Evolutionary conservation across 23 tunicate genomes (phyloP), one percentile per base, ranked within the genome.

Genomic region (Phallusia fumigata): DNA sequence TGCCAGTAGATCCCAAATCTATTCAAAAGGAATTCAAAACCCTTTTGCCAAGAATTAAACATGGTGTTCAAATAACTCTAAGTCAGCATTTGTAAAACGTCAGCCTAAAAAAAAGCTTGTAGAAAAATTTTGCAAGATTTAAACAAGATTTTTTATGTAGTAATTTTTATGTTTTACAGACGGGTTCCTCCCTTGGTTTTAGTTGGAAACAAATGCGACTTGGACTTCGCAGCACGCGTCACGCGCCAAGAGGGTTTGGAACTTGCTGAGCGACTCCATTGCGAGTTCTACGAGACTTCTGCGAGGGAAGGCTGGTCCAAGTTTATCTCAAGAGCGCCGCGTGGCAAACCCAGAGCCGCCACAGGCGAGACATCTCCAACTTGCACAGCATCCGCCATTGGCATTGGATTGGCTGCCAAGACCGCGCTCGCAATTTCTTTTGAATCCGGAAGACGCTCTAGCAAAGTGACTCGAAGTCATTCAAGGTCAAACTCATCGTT

Each of bases 221-320:
- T 94, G 64, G 98, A 89, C 21, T 86, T 64, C 75, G 52, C 82
- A 31, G 65, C 95, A 0, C 53, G 83, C 49, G 98, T 94, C 10
- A 32, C 93, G 22, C 53, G 65, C 36, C 83, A 88, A 30, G 83
- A 94, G 33, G 98, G 90, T 32, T 52, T 81, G 28, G 83, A 88
- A 40, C 76, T 94, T 18, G 98, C 98, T 19, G 85, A 86, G 31
- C 83, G 65, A 24, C 85, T 94, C 19, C 79, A 65, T 12, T 85
- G 94, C 82, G 87, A 89, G 32, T 94, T 84, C 82, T 94, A 79
- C 33, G 98, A 94, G 73, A 32, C 90, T 3, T 94, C 98, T 0
- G 98, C 98, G 10, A 49, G 98, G n/a, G 98, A 94, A 74, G 98
- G 98, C 0, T 93, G 97, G 97, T 88, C 97, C 31, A 88, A 84